Evolutionary conservation across 2,888 invertebrate species (phyloP).

Genomic region (Agriopis aurantiaria): DNA sequence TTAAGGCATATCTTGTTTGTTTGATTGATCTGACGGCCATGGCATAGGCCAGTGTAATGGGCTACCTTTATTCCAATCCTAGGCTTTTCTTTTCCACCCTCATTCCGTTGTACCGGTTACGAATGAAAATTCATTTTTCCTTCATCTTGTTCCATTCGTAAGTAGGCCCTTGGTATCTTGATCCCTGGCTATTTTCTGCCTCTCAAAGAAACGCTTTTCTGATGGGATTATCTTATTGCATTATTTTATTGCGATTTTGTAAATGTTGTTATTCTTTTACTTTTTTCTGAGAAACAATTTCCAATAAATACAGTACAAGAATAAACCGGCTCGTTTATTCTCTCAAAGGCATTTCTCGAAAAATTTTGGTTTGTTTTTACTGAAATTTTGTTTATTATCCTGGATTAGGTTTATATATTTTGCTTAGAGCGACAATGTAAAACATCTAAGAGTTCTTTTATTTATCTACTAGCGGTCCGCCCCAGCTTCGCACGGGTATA

Average conservation of each 20-base stretch:
- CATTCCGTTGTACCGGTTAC: not conserved
- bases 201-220: slow-evolving; percentile 6
- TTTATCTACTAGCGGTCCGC: no score
- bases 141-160: not conserved
- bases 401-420: not conserved
- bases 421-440: no score
- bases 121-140: not conserved
- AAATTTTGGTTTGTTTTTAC: not conserved
- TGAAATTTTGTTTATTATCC: not conserved
- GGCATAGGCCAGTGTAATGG: no score
- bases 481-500: no score
- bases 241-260: slow-evolving; percentile 7
- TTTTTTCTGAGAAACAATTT: not conserved
- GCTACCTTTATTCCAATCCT: no score
- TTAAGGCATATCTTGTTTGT: no score
- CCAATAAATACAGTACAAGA: not conserved
- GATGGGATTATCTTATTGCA: slow-evolving; percentile 8
- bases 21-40: no score
- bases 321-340: slow-evolving; percentile 8
- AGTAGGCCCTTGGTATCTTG: not conserved
- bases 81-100: not conserved
- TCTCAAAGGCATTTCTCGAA: slow-evolving; percentile 4
- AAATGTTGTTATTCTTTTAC: slow-evolving; percentile 8
- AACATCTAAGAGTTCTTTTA: no score
- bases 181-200: slow-evolving; percentile 1